Base-by-base conservation (phyloP, 2,797 vertebrate genomes). In the Alfaro cultratus region DNA sequence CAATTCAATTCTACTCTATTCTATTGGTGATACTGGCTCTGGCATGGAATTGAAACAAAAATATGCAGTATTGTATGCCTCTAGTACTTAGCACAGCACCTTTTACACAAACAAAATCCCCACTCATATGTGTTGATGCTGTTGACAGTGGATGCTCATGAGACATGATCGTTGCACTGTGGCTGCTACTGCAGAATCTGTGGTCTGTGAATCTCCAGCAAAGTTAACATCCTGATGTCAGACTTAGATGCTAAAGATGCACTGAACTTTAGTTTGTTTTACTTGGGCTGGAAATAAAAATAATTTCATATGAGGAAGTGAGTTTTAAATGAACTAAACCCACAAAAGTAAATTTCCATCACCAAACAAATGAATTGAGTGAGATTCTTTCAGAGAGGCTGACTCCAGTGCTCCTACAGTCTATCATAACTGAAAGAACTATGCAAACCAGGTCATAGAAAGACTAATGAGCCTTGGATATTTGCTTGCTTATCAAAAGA, bases 401-500 rank as follows among this genome's bases (percentile, higher is more conserved):
- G 34, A 67, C 10, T 67, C 36, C 18, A 68, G 18, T 23, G 39
- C 21, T 43, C 8, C 23, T 43, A 43, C 23, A 15, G 4, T 41
- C 16, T 26, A 26, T 41, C 36, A 70, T 5, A 43, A 70, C 10
- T n/a, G 9, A 70, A 15, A 70, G 23, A 43, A n/a, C 67, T 12
- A 70, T 21, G 62, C 34, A 67, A 67, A 31, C 62, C 49, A 39
- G 23, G 36, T 11, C n/a, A 15, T 43, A 43, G 23, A 70, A 15
- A 70, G 21, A 43, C 67, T 70, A 43, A 70, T 70, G 67, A 70
- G 39, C 39, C 4, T 18, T 70, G 39, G 26, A 70, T 43, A 18
- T 46, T 31, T 80, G 53, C 76, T 49, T 41, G 36, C 64, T 73
- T 43, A 80, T 78, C 13, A 79, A 82, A 78, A 31, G 15, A 62